phyloP scores from a whole-genome alignment of 2,888 invertebrate species.

The Lepetodrilus schrolli region DNA sequence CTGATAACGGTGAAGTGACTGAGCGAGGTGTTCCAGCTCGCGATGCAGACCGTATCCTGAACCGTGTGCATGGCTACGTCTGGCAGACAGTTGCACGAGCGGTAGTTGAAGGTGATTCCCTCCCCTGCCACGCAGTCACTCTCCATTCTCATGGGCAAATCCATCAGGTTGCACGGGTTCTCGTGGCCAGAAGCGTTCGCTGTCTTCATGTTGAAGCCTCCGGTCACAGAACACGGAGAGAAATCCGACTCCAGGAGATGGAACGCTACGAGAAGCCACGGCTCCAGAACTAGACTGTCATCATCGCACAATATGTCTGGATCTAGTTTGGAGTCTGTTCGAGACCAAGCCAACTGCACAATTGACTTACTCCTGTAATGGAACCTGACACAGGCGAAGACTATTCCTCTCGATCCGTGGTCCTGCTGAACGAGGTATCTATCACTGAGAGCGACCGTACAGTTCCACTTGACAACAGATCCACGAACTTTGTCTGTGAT shows the following conservation, averaged over 20 bases:
- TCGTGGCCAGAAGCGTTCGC: slow-evolving; percentile 41
- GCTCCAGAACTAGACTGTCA: slow-evolving; percentile 45
- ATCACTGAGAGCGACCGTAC: slow-evolving; percentile 33
- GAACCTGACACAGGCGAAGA: slow-evolving; percentile 41
- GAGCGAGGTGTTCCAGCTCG: slow-evolving; percentile 53
- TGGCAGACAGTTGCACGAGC: slow-evolving; percentile 51
- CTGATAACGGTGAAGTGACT: slow-evolving; percentile 55
- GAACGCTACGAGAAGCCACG: slow-evolving; percentile 60
- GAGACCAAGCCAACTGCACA: slow-evolving; percentile 54
- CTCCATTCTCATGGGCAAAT: slow-evolving; percentile 67
- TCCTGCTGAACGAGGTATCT: slow-evolving; percentile 41
- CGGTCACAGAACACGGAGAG: slow-evolving; percentile 58
- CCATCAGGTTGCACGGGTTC: slow-evolving; percentile 63
- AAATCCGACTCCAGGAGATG: slow-evolving; percentile 46
- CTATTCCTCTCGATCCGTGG: slow-evolving; percentile 6
- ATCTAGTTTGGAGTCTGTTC: slow-evolving; percentile 34
- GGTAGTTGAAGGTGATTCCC: slow-evolving; percentile 61
- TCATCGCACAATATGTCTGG: slow-evolving; percentile 48
- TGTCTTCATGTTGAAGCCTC: slow-evolving; percentile 68
- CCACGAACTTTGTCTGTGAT: slow-evolving; percentile 15
- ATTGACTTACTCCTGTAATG: slow-evolving; percentile 34
- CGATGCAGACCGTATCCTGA: slow-evolving; percentile 55
- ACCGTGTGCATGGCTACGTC: slow-evolving; percentile 49
- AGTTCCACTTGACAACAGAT: slow-evolving; percentile 37
- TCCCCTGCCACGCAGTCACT: slow-evolving; percentile 67